These are phyloP conservation scores for Montipora foliosa DNA, from an alignment of 64 coral and sea anemone genomes.

Conservation along the genomic window DNA sequence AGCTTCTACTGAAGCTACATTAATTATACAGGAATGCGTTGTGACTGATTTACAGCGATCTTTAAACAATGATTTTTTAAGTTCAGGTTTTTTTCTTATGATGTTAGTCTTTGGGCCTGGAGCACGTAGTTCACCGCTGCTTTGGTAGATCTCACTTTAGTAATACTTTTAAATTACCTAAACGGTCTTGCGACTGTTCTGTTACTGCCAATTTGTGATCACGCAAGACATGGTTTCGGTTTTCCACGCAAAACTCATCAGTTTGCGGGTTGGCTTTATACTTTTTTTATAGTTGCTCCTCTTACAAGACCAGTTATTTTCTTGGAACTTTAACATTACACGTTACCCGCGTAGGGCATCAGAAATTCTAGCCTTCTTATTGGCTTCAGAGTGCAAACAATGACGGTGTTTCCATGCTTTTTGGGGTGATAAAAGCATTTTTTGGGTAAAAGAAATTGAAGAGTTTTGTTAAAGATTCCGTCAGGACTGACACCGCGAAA, in stretches of 20 bases:
- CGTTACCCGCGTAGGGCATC: not conserved
- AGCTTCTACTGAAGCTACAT: slow-evolving; percentile 5
- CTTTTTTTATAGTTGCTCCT: slow-evolving; percentile 1
- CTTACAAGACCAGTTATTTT: slow-evolving; percentile 1
- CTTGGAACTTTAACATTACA: slow-evolving; percentile 1
- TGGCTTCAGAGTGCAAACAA: slow-evolving; percentile 4
- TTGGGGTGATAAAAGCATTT: slow-evolving; percentile 10
- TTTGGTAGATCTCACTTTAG: slow-evolving; percentile 11
- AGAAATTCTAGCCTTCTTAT: not conserved
- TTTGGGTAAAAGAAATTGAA: not conserved
- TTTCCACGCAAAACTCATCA: not conserved
- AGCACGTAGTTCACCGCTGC: slow-evolving; percentile 8
- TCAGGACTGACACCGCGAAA: not conserved
- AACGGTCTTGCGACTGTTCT: not conserved
- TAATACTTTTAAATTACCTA: slow-evolving; percentile 4
- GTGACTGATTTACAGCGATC: not conserved
- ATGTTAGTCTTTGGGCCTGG: slow-evolving; percentile 1
- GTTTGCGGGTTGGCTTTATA: too few relatives aligned
- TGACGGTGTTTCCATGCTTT: not conserved
- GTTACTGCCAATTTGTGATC: not conserved
- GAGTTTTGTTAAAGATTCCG: slow-evolving; percentile 6
- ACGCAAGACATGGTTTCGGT: not conserved
- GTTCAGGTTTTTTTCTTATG: not conserved
- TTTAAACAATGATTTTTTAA: not conserved
- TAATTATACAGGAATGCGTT: not conserved